These are phyloP conservation scores for Platycercus adscitus DNA, from an alignment of 2,113 vertebrate species.

Conservation along the genomic window DNA sequence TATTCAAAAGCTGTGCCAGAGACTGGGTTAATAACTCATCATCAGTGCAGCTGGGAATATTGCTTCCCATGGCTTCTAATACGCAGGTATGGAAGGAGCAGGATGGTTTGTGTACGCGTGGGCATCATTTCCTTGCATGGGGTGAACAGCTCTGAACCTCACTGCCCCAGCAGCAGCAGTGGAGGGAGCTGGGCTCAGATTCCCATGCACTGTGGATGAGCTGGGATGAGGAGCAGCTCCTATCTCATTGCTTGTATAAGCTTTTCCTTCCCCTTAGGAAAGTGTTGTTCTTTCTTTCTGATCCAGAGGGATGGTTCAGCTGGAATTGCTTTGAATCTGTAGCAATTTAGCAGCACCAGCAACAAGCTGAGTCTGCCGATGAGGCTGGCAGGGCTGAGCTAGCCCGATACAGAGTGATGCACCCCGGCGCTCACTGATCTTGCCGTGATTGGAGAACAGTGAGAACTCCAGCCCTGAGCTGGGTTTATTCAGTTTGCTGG, in stretches of 20 bases:
- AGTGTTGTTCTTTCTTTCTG: neutral
- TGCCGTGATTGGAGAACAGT: neutral
- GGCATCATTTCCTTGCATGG: accelerated
- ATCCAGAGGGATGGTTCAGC: neutral
- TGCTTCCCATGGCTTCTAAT: neutral
- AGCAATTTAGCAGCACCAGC: accelerated
- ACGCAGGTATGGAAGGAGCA: accelerated
- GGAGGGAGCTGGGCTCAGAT: neutral
- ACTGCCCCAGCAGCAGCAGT: accelerated
- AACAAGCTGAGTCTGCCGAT: neutral
- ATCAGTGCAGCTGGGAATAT: neutral
- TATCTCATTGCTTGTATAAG: accelerated
- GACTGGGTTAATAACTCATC: neutral
- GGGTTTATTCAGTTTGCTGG: neutral
- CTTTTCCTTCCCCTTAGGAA: neutral
- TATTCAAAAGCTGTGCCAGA: neutral
- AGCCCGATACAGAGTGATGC: neutral
- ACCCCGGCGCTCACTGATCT: accelerated
- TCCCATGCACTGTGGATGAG: neutral
- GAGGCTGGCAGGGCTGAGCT: neutral
- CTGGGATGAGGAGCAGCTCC: neutral
- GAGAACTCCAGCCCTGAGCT: neutral
- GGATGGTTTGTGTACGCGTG: neutral
- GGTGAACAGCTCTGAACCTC: neutral
- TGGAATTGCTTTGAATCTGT: neutral